Base-by-base conservation (phyloP, 2,797 vertebrate species). In the Rhadinocentrus ornatus region DNA sequence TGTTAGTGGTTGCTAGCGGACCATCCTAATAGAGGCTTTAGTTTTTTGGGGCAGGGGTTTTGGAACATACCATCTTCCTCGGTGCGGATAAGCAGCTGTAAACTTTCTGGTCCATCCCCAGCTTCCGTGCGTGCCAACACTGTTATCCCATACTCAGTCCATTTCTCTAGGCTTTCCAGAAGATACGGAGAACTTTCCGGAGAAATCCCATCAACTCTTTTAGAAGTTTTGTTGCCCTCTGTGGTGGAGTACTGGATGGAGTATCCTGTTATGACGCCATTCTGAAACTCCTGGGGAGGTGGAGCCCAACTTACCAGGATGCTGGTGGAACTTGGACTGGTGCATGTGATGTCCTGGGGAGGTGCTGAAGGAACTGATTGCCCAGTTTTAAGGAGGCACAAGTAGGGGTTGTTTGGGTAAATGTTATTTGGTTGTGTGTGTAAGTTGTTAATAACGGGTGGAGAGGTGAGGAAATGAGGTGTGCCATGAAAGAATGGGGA, bases 61-160 rank as follows among this genome's bases (percentile, higher is more conserved):
- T 27, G 91, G 80, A 96, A 98, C 97, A 93, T 99, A 99, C 97
- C 97, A 95, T 99, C 97, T 96, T 99, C 97, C 95, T 99, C 96
- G 56, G 97, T 99, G 93, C 96, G 96, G 94, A 97, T 95, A 92
- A 97, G 94, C 90, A 97, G 92, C 83, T 97, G 95, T 82, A 97
- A 93, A 91, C 97, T 98, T 92, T 97, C 96, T 9, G 97, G 97
- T 93, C 98, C 97, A 39, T 96, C 95, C 84, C 97, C 97, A 56
- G 96, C 96, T 87, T 96, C 95, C 68, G 96, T 98, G 91, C 95
- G 94, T 60, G 97, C 96, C 62, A 95, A 95, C 78, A 99, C 93
- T 52, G 96, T 96, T 91, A 99, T 94, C 82, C 95, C 95, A 89
- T 99, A 99, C 78, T 99, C 96, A 82, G 97, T 97, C 97, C 98